phyloP scores from a whole-genome alignment of 2,888 invertebrate genomes.

The Tipula lateralis region DNA sequence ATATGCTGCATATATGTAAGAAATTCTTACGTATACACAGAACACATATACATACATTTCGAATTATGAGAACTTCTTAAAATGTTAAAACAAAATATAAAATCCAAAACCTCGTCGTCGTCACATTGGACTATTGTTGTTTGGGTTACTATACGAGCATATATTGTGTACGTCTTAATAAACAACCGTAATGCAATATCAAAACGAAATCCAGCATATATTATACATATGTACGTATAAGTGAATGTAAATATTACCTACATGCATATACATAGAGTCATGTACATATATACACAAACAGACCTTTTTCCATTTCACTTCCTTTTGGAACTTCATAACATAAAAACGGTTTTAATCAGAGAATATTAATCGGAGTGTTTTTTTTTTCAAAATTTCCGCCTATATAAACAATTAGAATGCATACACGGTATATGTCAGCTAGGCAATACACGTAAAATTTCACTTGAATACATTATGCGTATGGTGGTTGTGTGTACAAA shows the following conservation, averaged over 20 bases:
- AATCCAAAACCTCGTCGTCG: background rate
- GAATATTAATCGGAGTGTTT: slow-evolving; percentile 19
- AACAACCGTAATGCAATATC: background rate
- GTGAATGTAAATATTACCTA: background rate
- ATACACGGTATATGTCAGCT: background rate
- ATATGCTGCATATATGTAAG: background rate
- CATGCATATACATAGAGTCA: background rate
- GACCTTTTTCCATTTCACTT: background rate
- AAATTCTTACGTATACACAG: background rate
- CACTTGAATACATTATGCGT: background rate
- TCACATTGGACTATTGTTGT: background rate
- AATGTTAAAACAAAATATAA: background rate
- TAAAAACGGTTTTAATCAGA: background rate
- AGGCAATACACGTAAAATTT: background rate
- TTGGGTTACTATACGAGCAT: background rate
- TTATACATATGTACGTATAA: background rate
- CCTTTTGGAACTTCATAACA: background rate
- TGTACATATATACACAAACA: background rate
- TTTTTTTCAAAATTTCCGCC: background rate
- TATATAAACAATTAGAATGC: background rate
- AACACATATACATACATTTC: background rate
- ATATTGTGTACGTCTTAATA: background rate
- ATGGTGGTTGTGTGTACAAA: background rate
- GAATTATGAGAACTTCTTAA: background rate
- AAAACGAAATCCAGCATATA: background rate